Conservation (phyloP, 2,113 vertebrate species). For the Perognathus longimembris region DNA sequence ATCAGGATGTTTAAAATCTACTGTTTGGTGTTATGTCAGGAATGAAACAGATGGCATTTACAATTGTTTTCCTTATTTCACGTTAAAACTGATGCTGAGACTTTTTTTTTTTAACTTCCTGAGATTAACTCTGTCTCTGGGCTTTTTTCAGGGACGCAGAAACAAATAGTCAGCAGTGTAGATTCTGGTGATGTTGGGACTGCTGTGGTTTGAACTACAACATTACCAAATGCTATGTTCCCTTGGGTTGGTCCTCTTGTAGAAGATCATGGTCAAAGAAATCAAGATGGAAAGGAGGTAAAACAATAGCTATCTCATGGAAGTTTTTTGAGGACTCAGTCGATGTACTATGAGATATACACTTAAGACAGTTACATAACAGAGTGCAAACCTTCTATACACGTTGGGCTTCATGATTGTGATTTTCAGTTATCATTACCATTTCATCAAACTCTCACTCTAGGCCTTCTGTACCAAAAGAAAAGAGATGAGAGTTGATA, state of each 20-base stretch:
- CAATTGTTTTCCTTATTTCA: neutral
- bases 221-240: neutral
- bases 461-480: neutral
- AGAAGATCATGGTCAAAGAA: neutral
- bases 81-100: neutral
- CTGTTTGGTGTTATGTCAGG: neutral
- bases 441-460: neutral
- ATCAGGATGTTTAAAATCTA: neutral
- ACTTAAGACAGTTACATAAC: neutral
- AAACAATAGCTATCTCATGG: neutral
- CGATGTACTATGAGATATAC: neutral
- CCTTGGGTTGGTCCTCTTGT: neutral
- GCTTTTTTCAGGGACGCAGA: neutral
- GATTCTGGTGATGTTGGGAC: neutral
- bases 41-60: neutral
- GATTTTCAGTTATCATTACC: neutral
- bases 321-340: neutral
- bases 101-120: neutral
- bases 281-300: neutral
- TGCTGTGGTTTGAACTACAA: neutral
- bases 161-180: neutral
- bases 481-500: neutral
- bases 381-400: fast-evolving
- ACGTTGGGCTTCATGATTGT: neutral
- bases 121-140: neutral